Conservation (phyloP, 2,888 invertebrate species). For the Hydrotaea cyrtoneurina region DNA sequence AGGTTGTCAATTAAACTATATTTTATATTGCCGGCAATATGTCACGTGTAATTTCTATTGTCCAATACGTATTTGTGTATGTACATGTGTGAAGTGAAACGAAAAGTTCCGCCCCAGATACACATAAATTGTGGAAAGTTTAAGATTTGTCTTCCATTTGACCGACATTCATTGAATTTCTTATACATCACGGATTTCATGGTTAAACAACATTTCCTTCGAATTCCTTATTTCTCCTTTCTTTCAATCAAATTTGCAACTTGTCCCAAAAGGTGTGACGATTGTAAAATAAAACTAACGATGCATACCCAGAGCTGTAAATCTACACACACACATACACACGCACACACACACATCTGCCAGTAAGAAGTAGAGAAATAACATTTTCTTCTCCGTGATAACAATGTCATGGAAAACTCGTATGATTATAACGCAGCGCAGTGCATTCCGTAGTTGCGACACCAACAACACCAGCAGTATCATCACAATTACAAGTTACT, state of each 20-base stretch:
- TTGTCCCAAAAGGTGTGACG: conserved; percentile 65
- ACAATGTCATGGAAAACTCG: conserved; percentile 62
- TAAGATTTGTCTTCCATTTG: too few species aligned
- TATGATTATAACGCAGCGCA: conserved; percentile 35
- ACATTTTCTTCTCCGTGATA: conserved; percentile 39
- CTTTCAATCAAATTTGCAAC: conserved; percentile 57
- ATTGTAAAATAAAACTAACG: conserved; percentile 64
- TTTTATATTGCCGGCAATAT: too few species aligned
- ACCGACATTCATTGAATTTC: too few species aligned
- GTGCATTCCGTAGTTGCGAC: background rate
- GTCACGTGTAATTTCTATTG: too few species aligned
- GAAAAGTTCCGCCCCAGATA: too few species aligned
- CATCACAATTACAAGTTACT: conserved; percentile 35
- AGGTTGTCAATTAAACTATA: too few species aligned
- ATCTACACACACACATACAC: background rate
- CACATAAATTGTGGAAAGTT: too few species aligned
- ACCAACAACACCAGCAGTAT: background rate
- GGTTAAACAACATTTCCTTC: background rate
- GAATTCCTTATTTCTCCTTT: background rate
- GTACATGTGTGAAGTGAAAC: too few species aligned
- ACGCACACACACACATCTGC: background rate
- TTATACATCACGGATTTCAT: too few species aligned
- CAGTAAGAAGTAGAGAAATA: too few species aligned
- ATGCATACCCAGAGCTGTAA: conserved; percentile 37
- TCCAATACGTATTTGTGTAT: too few species aligned